Base-by-base conservation (phyloP, 2,797 vertebrate genomes). In the Novumbra hubbsi region DNA sequence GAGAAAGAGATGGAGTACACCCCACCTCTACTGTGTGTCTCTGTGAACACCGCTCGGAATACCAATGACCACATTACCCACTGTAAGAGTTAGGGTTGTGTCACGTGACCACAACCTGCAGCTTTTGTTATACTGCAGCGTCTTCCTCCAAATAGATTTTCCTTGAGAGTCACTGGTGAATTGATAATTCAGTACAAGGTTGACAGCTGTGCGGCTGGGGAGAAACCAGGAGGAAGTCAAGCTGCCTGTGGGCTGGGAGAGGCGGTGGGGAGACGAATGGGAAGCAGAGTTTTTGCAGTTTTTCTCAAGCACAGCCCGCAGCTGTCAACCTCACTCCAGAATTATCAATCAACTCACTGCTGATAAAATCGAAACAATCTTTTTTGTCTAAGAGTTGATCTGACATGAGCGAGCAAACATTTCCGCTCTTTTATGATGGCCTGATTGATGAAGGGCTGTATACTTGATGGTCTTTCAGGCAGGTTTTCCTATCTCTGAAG, bases 261-360 rank as follows among this genome's bases (percentile, higher is more conserved):
- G 38, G 21, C 16, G 24, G 38, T 27, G 73, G 62, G 28, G 68
- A 24, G 38, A 63, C 73, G 64, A 71, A 21, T 27, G 73, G 62
- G 28, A 69, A 24, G 38, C 66, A 73, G 64, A 71, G 50, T 77
- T 28, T 68, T 79, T 21, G 17, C 74, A 63, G 78, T 64, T 78
- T 77, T 82, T 19, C 16, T 69, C 65, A 62, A 52, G 34, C 41
- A 75, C 55, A 73, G 71, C 45, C 14, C 62, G 62, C 85, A 85
- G 80, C 82, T 89, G 90, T 86, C 85, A 76, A 68, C 68, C 71
- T 69, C 64, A 28, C 62, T 70, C 2, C 41, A 66, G 77, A 86
- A 86, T 87, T 80, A 89, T 89, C 86, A 89, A 84, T 88, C 86
- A 85, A 77, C 83, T 79, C 75, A 45, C 32, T 2, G 55, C 80